Evolutionary conservation across 2,888 invertebrate genomes (phyloP), one percentile per base, ranked within the genome.

Genomic region (Amaurobius ferox): DNA sequence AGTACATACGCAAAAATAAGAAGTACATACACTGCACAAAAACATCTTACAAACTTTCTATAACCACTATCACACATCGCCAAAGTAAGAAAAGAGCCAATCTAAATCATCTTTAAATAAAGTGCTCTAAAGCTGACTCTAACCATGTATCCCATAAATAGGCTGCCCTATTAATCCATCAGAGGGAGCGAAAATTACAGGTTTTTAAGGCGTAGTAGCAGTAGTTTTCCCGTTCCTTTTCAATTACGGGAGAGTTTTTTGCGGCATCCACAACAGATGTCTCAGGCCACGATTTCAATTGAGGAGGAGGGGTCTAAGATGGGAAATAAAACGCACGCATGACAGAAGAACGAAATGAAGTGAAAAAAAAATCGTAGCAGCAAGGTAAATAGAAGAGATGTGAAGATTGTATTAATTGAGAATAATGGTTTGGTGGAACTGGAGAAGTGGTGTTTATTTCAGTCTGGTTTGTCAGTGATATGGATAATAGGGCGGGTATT

Each of bases 161-260:
- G 29, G 62, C 11, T 19, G 30, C 48, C 77, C 77, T 55, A 85
- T 85, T 85, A 85, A 78, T 85, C 77, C 71, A 85, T 85, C 83
- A 85, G 77, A n/a, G 39, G 62, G 55, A 72, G 32, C 28, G 83
- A 71, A 85, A 85, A 85, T 85, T 85, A 85, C 67, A 85, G 83
- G 83, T 77, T 85, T 79, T 77, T 72, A 73, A 74, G 61, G 61
- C 29, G 55, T 55, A 55, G 35, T 66, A 28, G 68, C 78, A 66
- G 66, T 66, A 64, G 66, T 35, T 66, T 76, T 66, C 13, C 68
- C 68, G 19, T 40, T 40, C 26, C 68, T 35, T 68, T 80, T 74
- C 80, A 80, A 80, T 80, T 80, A 80, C 74, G 28, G 23, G 16
- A 16, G 55, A 23, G 1, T 55, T 55, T 55, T 55, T n/a, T 23